phyloP scores from a whole-genome alignment of 2,888 invertebrate genomes.

The Cheiracanthium punctorium region DNA sequence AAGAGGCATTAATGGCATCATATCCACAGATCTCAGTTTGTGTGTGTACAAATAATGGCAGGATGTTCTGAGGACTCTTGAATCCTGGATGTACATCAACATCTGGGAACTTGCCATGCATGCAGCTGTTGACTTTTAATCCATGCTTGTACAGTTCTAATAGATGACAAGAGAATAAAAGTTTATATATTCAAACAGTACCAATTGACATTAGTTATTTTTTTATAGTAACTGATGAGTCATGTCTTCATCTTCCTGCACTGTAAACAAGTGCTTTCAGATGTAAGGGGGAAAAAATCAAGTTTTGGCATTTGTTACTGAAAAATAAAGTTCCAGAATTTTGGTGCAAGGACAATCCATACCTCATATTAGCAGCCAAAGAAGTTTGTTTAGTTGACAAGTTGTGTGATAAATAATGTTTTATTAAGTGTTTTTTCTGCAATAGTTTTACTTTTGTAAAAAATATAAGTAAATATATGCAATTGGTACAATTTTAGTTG shows the following conservation, averaged over 20 bases:
- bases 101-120: background rate
- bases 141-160: slow-evolving; percentile 62
- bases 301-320: background rate
- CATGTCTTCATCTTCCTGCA: slow-evolving; percentile 26
- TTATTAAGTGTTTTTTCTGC: slow-evolving; percentile 41
- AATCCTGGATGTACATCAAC: background rate
- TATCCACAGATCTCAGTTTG: slow-evolving; percentile 20
- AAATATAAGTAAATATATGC: slow-evolving; percentile 48
- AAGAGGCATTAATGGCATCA: background rate
- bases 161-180: slow-evolving; percentile 33
- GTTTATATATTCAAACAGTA: slow-evolving; percentile 47
- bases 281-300: background rate
- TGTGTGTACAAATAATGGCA: slow-evolving; percentile 6
- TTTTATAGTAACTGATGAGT: slow-evolving; percentile 55
- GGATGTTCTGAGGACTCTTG: background rate
- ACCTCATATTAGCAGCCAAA: slow-evolving; percentile 68
- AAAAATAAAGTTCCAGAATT: slow-evolving; percentile 34
- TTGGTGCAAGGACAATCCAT: slow-evolving; percentile 64
- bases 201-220: slow-evolving; percentile 63
- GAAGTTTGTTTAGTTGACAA: slow-evolving; percentile 51
- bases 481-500: slow-evolving; percentile 45
- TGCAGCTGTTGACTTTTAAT: slow-evolving; percentile 41
- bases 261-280: slow-evolving; percentile 6
- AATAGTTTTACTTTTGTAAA: slow-evolving; percentile 50
- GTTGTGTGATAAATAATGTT: slow-evolving; percentile 62